Conservation (phyloP, 2,888 invertebrate genomes). For the Folsomia candida region DNA sequence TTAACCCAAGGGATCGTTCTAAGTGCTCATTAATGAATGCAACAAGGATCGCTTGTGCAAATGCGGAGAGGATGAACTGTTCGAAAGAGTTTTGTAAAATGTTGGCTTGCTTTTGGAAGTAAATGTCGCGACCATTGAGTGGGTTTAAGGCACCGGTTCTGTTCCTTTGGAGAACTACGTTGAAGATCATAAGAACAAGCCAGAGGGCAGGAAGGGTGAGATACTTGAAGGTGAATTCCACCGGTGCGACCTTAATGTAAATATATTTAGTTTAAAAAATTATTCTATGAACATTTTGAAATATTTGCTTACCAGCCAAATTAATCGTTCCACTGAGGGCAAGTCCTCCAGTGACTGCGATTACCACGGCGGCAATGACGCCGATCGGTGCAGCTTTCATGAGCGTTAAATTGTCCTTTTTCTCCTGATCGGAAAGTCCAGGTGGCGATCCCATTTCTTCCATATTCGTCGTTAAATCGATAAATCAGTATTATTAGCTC, state of each 20-base stretch:
- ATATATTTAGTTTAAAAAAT: no score
- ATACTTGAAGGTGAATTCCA: neutral
- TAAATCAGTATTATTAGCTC: no score
- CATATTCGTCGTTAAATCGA: no score
- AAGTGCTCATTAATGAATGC: neutral
- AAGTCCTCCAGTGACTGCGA: neutral
- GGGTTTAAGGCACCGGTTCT: neutral
- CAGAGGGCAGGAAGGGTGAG: neutral
- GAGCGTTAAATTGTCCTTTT: no score
- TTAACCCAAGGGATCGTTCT: neutral
- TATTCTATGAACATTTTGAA: no score
- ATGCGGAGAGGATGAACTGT: neutral
- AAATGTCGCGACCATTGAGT: neutral
- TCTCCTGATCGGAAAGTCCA: no score
- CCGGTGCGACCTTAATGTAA: no score
- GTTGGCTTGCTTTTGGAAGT: neutral
- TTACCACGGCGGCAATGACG: neutral
- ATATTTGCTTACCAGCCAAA: neutral
- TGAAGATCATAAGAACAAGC: neutral
- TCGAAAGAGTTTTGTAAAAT: neutral
- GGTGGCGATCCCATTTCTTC: no score
- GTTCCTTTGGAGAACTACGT: neutral
- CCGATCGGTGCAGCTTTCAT: no score
- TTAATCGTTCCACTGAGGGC: neutral
- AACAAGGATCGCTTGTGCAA: neutral